phyloP scores from a whole-genome alignment of 1,140 invertebrate genomes.

The Ips nitidus region DNA sequence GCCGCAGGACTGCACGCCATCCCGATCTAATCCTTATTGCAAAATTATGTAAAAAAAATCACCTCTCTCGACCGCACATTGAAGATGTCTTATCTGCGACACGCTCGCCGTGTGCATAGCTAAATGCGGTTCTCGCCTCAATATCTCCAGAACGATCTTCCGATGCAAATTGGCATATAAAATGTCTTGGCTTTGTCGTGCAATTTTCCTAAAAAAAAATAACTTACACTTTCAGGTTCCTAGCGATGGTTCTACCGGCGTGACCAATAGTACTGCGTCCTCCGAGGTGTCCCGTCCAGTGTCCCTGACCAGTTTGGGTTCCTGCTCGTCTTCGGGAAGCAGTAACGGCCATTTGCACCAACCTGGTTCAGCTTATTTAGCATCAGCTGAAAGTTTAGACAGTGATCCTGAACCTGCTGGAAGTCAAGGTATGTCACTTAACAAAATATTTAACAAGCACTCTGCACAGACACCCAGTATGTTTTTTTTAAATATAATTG shows the following conservation, averaged over 20 bases:
- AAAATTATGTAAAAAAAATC: slow-evolving; percentile 15
- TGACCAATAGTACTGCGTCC: slow-evolving; percentile 47
- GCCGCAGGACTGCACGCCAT: not conserved
- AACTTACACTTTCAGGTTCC: slow-evolving; percentile 43
- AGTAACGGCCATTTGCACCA: slow-evolving; percentile 56
- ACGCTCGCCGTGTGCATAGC: slow-evolving; percentile 12
- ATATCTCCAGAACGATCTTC: slow-evolving; percentile 14
- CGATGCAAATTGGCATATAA: slow-evolving; percentile 9
- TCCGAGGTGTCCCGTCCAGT: slow-evolving; percentile 52
- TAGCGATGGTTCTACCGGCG: slow-evolving; percentile 47
- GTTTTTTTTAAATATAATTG: not conserved
- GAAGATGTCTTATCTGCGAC: slow-evolving; percentile 9
- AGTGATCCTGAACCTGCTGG: slow-evolving; percentile 55
- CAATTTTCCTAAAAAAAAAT: not conserved
- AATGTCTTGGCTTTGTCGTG: not conserved
- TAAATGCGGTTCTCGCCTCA: slow-evolving; percentile 16
- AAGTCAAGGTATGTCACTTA: slow-evolving; percentile 51
- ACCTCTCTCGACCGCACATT: slow-evolving; percentile 4
- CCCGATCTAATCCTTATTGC: slow-evolving; percentile 16
- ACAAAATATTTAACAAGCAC: not conserved
- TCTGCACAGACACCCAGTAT: slow-evolving; percentile 34
- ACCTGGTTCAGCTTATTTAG: slow-evolving; percentile 49
- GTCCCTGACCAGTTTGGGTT: slow-evolving; percentile 50
- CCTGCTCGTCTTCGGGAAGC: slow-evolving; percentile 60
- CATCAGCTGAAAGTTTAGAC: slow-evolving; percentile 54